phyloP scores from a whole-genome alignment of 2,113 vertebrate species.

The Chascanopsetta lugubris region DNA sequence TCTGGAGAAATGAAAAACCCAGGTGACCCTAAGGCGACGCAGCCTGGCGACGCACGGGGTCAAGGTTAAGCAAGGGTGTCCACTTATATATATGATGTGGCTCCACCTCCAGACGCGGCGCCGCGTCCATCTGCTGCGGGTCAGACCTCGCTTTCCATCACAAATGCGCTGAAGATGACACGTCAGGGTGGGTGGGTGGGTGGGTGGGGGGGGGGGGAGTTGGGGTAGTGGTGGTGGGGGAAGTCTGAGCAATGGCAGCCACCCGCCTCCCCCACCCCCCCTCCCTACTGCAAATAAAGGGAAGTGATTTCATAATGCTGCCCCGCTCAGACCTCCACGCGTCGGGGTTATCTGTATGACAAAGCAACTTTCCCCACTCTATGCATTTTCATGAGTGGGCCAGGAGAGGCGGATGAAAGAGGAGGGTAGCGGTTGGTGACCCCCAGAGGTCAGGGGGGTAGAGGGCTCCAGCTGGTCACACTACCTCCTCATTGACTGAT shows the following conservation, averaged over 20 bases:
- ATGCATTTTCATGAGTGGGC: slow-evolving; percentile 77
- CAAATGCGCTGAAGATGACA: slow-evolving; percentile 44
- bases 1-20: too few species aligned
- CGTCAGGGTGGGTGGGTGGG: too few species aligned
- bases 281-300: slow-evolving; percentile 39
- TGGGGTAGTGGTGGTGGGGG: too few species aligned
- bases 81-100: slow-evolving; percentile 43
- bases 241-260: slow-evolving; percentile 40
- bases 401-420: slow-evolving; percentile 64
- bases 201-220: too few species aligned
- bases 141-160: slow-evolving; percentile 68
- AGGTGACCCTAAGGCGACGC: slow-evolving; percentile 34
- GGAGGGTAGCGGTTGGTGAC: slow-evolving; percentile 76
- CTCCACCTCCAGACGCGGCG: slow-evolving; percentile 30
- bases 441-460: slow-evolving; percentile 76
- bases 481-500: slow-evolving; percentile 75
- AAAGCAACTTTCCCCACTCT: slow-evolving; percentile 71
- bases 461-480: slow-evolving; percentile 80
- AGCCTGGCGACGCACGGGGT: slow-evolving; percentile 45
- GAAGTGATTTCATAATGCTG: slow-evolving; percentile 66
- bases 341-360: slow-evolving; percentile 74
- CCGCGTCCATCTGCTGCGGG: slow-evolving; percentile 65
- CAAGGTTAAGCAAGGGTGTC: slow-evolving; percentile 57
- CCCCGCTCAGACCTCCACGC: slow-evolving; percentile 68
- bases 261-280: too few species aligned